A percentile compares a stretch with the other conserved stretches of the same genome.
Conservation (phyloP, 1,140 invertebrate genomes). For the Helicorthomorpha holstii region DNA sequence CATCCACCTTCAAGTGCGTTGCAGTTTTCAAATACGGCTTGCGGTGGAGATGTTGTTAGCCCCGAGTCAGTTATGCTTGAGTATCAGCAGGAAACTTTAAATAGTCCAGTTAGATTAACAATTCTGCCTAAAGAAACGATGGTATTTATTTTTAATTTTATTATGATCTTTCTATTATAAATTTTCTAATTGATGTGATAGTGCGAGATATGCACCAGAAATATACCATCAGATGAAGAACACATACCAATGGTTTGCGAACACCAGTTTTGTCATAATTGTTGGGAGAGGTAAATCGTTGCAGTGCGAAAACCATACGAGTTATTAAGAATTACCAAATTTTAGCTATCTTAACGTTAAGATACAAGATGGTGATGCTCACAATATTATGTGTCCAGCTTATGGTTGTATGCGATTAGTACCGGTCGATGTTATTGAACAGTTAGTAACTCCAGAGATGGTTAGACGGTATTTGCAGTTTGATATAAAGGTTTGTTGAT, state of each 20-base stretch:
- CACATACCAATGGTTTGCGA: conserved; percentile 37
- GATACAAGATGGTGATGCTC: conserved; percentile 47
- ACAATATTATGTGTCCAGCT: conserved; percentile 48
- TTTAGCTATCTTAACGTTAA: conserved; percentile 42
- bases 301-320: not conserved
- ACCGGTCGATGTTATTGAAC: conserved; percentile 47
- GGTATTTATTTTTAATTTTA: conserved; percentile 7
- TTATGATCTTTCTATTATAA: not conserved
- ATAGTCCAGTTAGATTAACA: conserved; percentile 12
- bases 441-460: conserved; percentile 43
- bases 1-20: conserved; percentile 32
- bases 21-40: conserved; percentile 4
- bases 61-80: conserved; percentile 12
- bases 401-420: conserved; percentile 43
- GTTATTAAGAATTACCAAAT: conserved; percentile 4
- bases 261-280: conserved; percentile 44
- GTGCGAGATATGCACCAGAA: conserved; percentile 44
- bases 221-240: conserved; percentile 20
- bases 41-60: conserved; percentile 2
- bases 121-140: conserved; percentile 8
- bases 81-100: conserved; percentile 13
- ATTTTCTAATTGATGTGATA: conserved; percentile 19
- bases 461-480: conserved; percentile 48
- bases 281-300: conserved; percentile 37
- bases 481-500: conserved; percentile 42